A percentile compares a stretch with the other conserved stretches of the same genome.
Evolutionary conservation across 2,113 vertebrate genomes (phyloP).

Genomic region (Abramis brama): DNA sequence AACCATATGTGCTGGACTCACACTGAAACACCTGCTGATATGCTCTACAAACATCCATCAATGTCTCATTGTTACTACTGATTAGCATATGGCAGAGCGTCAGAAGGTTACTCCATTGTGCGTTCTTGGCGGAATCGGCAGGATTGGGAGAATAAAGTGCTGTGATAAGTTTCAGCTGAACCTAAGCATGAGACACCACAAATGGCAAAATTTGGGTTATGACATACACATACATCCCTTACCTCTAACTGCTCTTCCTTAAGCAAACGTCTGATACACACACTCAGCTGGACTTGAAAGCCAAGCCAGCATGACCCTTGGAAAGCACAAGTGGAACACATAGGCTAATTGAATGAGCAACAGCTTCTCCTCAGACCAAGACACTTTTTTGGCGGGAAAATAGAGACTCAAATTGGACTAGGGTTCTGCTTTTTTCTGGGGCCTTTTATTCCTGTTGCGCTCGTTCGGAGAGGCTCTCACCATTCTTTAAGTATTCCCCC

Average conservation of each 20-base stretch:
- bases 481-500: constrained; percentile 53
- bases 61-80: constrained; percentile 24
- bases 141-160: not conserved
- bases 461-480: constrained; percentile 63
- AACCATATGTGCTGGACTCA: not conserved
- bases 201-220: not conserved
- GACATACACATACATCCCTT: not conserved
- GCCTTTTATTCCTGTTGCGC: constrained; percentile 58
- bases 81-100: not conserved
- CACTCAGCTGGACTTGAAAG: constrained; percentile 50
- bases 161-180: not conserved
- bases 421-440: constrained; percentile 58
- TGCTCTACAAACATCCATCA: constrained; percentile 8
- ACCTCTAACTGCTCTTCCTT: constrained; percentile 4
- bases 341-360: constrained; percentile 74
- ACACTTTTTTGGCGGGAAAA: constrained; percentile 70
- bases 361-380: constrained; percentile 63
- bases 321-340: constrained; percentile 72
- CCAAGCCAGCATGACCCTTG: constrained; percentile 68
- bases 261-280: constrained; percentile 4
- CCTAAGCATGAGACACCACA: not conserved
- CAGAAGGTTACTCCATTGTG: not conserved
- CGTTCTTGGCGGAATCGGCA: not conserved
- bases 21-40: not conserved
- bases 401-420: constrained; percentile 62